These are phyloP conservation scores for Deilephila porcellus DNA, from an alignment of 2,888 invertebrate genomes.

Conservation along the genomic window DNA sequence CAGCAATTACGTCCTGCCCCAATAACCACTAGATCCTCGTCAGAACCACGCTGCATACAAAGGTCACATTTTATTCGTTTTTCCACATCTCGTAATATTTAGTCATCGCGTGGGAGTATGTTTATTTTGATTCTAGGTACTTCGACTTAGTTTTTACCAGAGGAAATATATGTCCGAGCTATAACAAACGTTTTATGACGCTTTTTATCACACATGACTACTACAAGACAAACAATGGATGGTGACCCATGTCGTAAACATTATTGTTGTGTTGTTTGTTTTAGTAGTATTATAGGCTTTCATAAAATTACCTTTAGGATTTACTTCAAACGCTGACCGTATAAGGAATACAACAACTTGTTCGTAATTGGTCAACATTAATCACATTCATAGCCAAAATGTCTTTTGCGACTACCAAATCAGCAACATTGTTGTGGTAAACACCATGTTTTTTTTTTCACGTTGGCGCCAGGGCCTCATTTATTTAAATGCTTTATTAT, in stretches of 20 bases:
- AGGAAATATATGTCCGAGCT: not conserved
- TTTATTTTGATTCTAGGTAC: slow-evolving; percentile 39
- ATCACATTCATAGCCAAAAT: slow-evolving; percentile 46
- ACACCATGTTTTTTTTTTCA: slow-evolving; percentile 35
- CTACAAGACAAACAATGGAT: not conserved
- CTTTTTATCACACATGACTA: not conserved
- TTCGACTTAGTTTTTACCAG: slow-evolving; percentile 7
- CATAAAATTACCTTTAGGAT: slow-evolving; percentile 15
- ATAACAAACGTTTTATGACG: not conserved
- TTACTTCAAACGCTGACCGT: slow-evolving; percentile 43
- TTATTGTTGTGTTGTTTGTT: not conserved
- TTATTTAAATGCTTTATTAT: slow-evolving; percentile 32
- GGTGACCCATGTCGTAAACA: not conserved
- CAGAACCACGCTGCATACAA: slow-evolving; percentile 29
- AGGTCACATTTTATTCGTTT: slow-evolving; percentile 39
- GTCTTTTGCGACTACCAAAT: slow-evolving; percentile 49
- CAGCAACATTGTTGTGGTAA: slow-evolving; percentile 48
- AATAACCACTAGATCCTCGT: slow-evolving; percentile 16
- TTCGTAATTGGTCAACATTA: slow-evolving; percentile 58
- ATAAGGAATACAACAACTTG: slow-evolving; percentile 52
- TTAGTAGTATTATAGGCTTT: not conserved
- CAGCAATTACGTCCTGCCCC: not conserved
- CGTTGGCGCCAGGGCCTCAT: slow-evolving; percentile 55
- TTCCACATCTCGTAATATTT: slow-evolving; percentile 38
- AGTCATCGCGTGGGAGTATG: slow-evolving; percentile 49